phyloP scores from a whole-genome alignment of 1,140 invertebrate genomes.

The Drosophila micromelanica region DNA sequence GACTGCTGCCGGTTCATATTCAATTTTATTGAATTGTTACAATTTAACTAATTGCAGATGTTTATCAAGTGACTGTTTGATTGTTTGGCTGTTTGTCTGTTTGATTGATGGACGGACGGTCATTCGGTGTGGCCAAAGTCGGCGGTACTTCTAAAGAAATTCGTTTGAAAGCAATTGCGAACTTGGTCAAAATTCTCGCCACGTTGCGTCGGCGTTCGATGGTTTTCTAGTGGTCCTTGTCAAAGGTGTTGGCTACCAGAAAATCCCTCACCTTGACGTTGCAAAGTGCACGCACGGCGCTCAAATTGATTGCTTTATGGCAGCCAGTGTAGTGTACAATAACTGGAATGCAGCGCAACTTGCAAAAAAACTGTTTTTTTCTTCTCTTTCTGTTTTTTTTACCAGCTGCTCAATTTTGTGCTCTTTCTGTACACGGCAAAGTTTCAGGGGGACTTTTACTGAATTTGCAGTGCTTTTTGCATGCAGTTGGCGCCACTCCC shows the following conservation, averaged over 20 bases:
- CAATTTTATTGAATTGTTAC: slow-evolving; percentile 43
- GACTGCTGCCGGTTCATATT: slow-evolving; percentile 33
- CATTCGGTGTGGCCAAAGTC: slow-evolving; percentile 34
- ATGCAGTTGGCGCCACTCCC: slow-evolving; percentile 15
- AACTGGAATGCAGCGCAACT: slow-evolving; percentile 62
- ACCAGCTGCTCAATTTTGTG: slow-evolving; percentile 57
- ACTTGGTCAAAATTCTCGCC: slow-evolving; percentile 49
- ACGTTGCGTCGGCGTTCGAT: background rate
- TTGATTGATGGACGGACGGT: slow-evolving; percentile 43
- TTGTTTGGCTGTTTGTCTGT: slow-evolving; percentile 18
- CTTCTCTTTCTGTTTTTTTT: background rate
- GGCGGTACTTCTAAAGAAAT: slow-evolving; percentile 54
- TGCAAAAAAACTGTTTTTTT: slow-evolving; percentile 59
- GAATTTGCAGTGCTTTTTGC: slow-evolving; percentile 35
- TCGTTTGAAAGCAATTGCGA: slow-evolving; percentile 76
- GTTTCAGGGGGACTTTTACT: slow-evolving; percentile 39
- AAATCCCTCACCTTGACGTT: slow-evolving; percentile 46
- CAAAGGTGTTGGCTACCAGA: slow-evolving; percentile 69
- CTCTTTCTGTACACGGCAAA: slow-evolving; percentile 24
- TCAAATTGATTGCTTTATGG: slow-evolving; percentile 80
- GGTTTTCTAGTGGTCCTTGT: slow-evolving; percentile 43
- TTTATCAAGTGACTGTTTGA: slow-evolving; percentile 42
- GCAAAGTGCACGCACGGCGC: slow-evolving; percentile 4
- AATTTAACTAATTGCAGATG: slow-evolving; percentile 65
- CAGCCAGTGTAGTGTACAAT: slow-evolving; percentile 58